phyloP scores from a whole-genome alignment of 2,888 invertebrate genomes.

The Drosophila falleni region DNA sequence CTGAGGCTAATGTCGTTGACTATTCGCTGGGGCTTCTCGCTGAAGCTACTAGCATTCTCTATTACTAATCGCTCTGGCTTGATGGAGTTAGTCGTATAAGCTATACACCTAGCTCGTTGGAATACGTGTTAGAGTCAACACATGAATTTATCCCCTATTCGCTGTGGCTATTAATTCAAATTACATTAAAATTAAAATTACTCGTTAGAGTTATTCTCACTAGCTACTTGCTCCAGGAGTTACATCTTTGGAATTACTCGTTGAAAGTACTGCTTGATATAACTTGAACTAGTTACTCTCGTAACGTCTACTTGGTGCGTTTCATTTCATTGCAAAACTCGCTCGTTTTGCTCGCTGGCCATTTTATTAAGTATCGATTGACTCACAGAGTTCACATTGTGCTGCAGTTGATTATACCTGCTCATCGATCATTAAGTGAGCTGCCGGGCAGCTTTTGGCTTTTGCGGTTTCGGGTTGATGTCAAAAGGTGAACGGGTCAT shows the following conservation, averaged over 20 bases:
- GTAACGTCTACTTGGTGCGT: neutral
- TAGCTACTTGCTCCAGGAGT: neutral
- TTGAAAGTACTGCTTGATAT: neutral
- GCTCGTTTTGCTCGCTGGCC: neutral
- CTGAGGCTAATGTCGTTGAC: too few species aligned
- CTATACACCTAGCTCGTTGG: neutral
- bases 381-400: constrained; percentile 7
- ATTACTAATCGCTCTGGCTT: neutral
- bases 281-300: neutral
- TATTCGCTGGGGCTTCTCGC: neutral
- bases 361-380: constrained; percentile 22
- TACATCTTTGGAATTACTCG: neutral
- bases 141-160: too few species aligned
- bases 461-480: constrained; percentile 45
- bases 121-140: too few species aligned
- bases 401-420: constrained; percentile 22
- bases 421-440: constrained; percentile 39
- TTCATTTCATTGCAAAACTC: neutral
- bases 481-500: constrained; percentile 64
- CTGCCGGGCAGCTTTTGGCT: constrained; percentile 2
- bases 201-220: neutral
- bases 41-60: neutral
- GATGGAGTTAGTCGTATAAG: neutral
- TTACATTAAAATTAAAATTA: too few species aligned
- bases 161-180: too few species aligned